Conservation (phyloP, 23 tunicate species). For the Corella eumyota region DNA sequence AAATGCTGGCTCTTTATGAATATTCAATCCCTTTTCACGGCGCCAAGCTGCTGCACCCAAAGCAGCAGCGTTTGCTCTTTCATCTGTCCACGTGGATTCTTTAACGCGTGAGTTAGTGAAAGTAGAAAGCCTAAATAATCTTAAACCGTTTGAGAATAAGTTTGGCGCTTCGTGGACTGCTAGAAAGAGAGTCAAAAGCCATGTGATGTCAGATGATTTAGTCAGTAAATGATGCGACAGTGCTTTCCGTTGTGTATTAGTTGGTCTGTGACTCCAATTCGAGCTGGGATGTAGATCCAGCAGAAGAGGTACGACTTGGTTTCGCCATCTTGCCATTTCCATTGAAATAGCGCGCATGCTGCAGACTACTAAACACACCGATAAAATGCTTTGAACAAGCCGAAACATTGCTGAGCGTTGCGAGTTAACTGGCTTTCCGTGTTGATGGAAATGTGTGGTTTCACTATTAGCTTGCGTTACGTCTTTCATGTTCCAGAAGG, state of each 20-base stretch:
- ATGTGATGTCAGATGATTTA: slow-evolving; percentile 48
- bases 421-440: not conserved
- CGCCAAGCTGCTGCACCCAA: slow-evolving; percentile 75
- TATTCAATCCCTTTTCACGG: slow-evolving; percentile 42
- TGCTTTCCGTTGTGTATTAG: slow-evolving; percentile 49
- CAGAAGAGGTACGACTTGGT: slow-evolving; percentile 58
- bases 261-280: slow-evolving; percentile 21
- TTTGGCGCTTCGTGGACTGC: slow-evolving; percentile 52
- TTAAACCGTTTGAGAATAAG: slow-evolving; percentile 27
- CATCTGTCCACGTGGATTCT: slow-evolving; percentile 19
- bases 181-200: slow-evolving; percentile 33
- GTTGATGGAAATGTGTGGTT: not conserved
- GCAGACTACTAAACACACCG: slow-evolving; percentile 15
- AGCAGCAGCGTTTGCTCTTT: slow-evolving; percentile 20
- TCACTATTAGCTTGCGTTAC: no score
- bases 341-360: slow-evolving; percentile 41
- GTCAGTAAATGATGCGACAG: slow-evolving; percentile 71
- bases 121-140: slow-evolving; percentile 26
- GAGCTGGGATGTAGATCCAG: slow-evolving; percentile 49
- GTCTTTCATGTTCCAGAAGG: slow-evolving; percentile 51
- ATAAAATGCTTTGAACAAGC: slow-evolving; percentile 13
- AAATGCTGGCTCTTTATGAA: not conserved
- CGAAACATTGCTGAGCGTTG: slow-evolving; percentile 8
- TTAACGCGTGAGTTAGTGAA: slow-evolving; percentile 10
- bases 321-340: slow-evolving; percentile 73